Percentiles rank a stretch among this genome's conserved stretches.
phyloP scores from a whole-genome alignment of 2,113 vertebrate genomes.

The Oryctolagus cuniculus region mOryCun1.1 NC_091444.1:28501001-28501500 shows the following conservation, averaged over 20 bases:
- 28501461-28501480: conserved; percentile 54
- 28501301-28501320: conserved; percentile 22
- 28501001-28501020: conserved; percentile 75
- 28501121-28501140: conserved; percentile 31
- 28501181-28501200: conserved; percentile 38
- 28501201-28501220: background rate
- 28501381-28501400: background rate
- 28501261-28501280: conserved; percentile 7
- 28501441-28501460: background rate
- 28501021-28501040: conserved; percentile 80
- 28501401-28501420: background rate
- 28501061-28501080: conserved; percentile 76
- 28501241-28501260: background rate
- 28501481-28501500: conserved; percentile 68
- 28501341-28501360: conserved; percentile 30
- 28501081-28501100: conserved; percentile 70
- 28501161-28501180: conserved; percentile 55
- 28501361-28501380: background rate
- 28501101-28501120: conserved; percentile 29
- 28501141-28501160: conserved; percentile 61
- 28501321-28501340: background rate
- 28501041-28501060: conserved; percentile 79
- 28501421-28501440: conserved; percentile 15
- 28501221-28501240: background rate
- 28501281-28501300: background rate